Conservation (phyloP, 2,113 vertebrate species). For the Pungitius pungitius region DNA sequence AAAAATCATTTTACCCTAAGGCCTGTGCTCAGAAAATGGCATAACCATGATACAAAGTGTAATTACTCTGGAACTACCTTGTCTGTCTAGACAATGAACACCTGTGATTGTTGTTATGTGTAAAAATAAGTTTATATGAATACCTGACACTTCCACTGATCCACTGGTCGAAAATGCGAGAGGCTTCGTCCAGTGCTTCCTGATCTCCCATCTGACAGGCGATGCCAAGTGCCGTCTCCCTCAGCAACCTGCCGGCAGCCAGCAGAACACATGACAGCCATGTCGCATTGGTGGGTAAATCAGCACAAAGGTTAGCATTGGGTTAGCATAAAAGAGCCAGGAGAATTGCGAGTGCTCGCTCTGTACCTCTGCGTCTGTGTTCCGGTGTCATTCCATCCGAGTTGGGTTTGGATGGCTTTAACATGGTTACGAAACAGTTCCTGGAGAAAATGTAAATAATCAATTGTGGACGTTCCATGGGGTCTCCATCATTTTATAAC, state of each 20-base stretch:
- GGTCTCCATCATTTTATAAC: too few species aligned
- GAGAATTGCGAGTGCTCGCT: conserved; percentile 2
- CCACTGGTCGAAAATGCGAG: conserved; percentile 84
- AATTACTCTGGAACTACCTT: too few species aligned
- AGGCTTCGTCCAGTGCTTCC: conserved; percentile 77
- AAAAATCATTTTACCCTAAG: too few species aligned
- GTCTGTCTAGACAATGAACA: too few species aligned
- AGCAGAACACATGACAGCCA: not conserved
- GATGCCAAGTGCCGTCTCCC: conserved; percentile 85
- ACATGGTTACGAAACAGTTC: conserved; percentile 82
- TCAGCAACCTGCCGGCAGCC: conserved; percentile 83
- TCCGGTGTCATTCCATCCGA: conserved; percentile 83
- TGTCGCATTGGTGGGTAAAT: not conserved
- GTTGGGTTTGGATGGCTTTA: conserved; percentile 66
- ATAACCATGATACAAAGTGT: too few species aligned
- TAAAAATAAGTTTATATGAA: too few species aligned
- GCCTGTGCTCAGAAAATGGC: too few species aligned
- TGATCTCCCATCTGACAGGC: conserved; percentile 86
- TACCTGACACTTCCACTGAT: conserved; percentile 68
- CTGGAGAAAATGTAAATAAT: conserved; percentile 69
- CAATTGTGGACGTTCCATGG: not conserved
- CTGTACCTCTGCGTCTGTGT: conserved; percentile 75
- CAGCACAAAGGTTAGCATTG: not conserved
- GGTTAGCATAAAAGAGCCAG: not conserved
- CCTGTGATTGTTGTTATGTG: too few species aligned